Evolutionary conservation across 2,113 vertebrate genomes (phyloP).

Genomic region (Syrmaticus mikado): DNA sequence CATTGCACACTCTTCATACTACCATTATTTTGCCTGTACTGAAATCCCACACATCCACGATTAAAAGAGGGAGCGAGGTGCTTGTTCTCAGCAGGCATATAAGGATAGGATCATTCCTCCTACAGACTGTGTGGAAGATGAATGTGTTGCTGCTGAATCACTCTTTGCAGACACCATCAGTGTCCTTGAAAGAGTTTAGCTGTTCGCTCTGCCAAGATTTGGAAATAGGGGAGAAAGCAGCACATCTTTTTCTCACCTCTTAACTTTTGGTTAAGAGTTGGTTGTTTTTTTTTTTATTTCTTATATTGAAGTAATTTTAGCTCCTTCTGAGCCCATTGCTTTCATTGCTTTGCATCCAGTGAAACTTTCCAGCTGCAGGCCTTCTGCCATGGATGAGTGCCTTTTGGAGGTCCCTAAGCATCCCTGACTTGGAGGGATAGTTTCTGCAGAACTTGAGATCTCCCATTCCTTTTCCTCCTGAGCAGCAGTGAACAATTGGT

Average conservation of each 20-base stretch:
- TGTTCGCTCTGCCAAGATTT: neutral
- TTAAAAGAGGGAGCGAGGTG: neutral
- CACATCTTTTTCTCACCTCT: neutral
- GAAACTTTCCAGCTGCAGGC: neutral
- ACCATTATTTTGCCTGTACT: constrained; percentile 7
- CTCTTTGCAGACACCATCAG: neutral
- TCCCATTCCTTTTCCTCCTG: neutral
- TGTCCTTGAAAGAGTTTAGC: neutral
- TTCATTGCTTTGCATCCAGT: neutral
- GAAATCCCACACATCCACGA: neutral
- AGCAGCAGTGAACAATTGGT: neutral
- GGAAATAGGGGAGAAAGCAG: neutral
- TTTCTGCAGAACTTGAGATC: neutral
- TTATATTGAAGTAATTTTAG: neutral
- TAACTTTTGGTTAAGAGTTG: neutral
- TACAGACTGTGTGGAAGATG: constrained; percentile 2
- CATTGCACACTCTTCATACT: neutral
- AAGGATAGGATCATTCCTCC: constrained; percentile 42
- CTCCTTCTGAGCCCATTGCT: neutral
- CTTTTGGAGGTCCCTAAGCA: neutral
- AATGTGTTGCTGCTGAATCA: constrained; percentile 34
- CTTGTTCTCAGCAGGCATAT: neutral
- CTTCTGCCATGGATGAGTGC: neutral
- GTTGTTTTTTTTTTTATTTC: neutral
- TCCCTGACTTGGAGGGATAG: neutral